phyloP scores from a whole-genome alignment of 2,797 vertebrate genomes.

The Cottoperca gobio region DNA sequence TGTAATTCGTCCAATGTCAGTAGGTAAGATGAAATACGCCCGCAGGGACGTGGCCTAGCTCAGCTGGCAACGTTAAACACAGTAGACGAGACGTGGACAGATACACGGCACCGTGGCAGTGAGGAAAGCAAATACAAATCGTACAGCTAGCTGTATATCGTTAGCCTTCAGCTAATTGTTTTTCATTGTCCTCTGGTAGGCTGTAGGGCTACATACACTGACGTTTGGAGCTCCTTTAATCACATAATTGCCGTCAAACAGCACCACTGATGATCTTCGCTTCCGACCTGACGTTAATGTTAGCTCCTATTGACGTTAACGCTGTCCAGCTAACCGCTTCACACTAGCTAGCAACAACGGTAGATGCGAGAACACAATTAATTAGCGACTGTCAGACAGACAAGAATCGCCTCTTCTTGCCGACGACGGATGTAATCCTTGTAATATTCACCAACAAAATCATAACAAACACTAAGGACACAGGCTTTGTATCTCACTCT shows the following conservation, averaged over 20 bases:
- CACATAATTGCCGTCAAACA: not conserved
- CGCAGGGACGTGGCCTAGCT: conserved; percentile 83
- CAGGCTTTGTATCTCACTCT: conserved; percentile 14
- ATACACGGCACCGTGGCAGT: conserved; percentile 54
- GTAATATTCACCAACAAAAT: not conserved
- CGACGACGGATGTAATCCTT: not conserved
- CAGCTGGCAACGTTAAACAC: conserved; percentile 70
- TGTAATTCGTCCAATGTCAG: conserved; percentile 63
- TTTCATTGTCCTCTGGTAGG: rapidly evolving
- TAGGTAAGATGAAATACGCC: conserved; percentile 58
- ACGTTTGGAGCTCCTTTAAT: not conserved
- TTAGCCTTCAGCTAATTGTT: not conserved
- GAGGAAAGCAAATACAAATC: conserved; percentile 16
- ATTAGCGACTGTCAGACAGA: not conserved
- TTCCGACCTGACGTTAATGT: conserved; percentile 28
- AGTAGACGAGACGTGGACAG: conserved; percentile 72
- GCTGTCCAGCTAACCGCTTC: conserved; percentile 45
- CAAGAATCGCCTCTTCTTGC: not conserved
- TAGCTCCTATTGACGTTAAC: conserved; percentile 42
- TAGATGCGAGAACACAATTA: not conserved
- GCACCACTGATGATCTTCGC: conserved; percentile 7
- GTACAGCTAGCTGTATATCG: conserved; percentile 4
- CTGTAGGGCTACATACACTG: not conserved
- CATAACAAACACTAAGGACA: not conserved
- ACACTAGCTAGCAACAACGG: conserved; percentile 44